These are phyloP conservation scores for Melanotaenia duboulayi DNA, from an alignment of 2,113 vertebrate species.

Conservation along the genomic window DNA sequence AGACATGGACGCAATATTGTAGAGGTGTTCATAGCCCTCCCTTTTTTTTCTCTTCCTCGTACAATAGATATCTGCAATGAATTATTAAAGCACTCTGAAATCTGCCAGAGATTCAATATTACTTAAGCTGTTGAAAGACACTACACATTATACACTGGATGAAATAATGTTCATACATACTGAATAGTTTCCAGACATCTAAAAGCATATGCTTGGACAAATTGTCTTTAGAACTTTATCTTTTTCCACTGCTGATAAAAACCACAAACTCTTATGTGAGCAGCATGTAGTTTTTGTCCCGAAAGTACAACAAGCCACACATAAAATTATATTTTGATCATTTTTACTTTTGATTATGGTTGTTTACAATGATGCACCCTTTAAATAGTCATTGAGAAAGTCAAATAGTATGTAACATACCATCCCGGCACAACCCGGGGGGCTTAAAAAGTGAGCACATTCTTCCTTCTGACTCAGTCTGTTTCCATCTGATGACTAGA, in stretches of 20 bases:
- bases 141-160: constrained; percentile 73
- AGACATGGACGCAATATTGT: constrained; percentile 36
- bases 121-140: constrained; percentile 66
- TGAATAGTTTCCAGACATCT: constrained; percentile 45
- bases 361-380: too few species aligned
- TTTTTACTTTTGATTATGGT: too few species aligned
- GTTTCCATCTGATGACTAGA: constrained; percentile 53
- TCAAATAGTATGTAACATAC: constrained; percentile 57
- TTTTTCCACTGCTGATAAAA: too few species aligned
- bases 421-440: constrained; percentile 29
- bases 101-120: constrained; percentile 65
- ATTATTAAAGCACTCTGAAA: constrained; percentile 78
- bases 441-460: constrained; percentile 24
- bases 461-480: constrained; percentile 19
- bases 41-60: constrained; percentile 17
- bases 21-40: constrained; percentile 14
- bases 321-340: too few species aligned
- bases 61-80: constrained; percentile 53
- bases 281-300: too few species aligned
- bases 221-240: constrained; percentile 12
- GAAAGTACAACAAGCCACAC: too few species aligned
- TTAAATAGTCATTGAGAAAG: too few species aligned
- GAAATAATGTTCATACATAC: constrained; percentile 59
- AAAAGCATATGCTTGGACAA: constrained; percentile 67
- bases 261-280: too few species aligned